Percentiles rank a stretch among this genome's conserved stretches.
Conservation (phyloP, 2,888 invertebrate species). For the Cepaea hortensis region DNA sequence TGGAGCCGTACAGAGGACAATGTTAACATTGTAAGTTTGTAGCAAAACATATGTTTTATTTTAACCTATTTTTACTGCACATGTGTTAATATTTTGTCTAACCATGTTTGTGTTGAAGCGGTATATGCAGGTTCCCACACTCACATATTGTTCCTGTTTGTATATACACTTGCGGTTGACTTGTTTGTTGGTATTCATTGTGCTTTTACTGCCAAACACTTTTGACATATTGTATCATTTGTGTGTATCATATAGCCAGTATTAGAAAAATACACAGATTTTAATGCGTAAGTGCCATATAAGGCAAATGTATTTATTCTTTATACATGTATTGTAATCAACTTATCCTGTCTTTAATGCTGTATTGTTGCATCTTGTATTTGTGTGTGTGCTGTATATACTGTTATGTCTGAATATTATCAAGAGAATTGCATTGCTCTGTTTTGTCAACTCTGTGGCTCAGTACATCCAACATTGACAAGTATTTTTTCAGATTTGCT, state of each 20-base stretch:
- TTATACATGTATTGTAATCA: too few species aligned
- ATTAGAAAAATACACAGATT: neutral
- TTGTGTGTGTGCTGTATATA: too few species aligned
- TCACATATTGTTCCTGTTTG: neutral
- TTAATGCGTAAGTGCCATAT: too few species aligned
- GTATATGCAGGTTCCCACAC: neutral
- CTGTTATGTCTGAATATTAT: too few species aligned
- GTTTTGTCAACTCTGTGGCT: too few species aligned
- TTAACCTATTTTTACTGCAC: neutral
- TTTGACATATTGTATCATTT: neutral
- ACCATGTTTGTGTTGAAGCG: neutral
- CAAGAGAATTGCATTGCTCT: too few species aligned
- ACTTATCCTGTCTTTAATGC: too few species aligned
- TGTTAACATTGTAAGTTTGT: slow-evolving; percentile 26
- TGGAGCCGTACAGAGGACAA: slow-evolving; percentile 37
- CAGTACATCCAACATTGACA: too few species aligned
- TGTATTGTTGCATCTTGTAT: too few species aligned
- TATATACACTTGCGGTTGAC: neutral
- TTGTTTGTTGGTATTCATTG: neutral
- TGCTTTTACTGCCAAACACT: neutral
- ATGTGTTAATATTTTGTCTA: neutral
- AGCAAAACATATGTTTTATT: neutral
- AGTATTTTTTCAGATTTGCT: too few species aligned
- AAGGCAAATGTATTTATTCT: too few species aligned
- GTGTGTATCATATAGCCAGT: neutral